A percentile compares a stretch with the other conserved stretches of the same genome.
Conservation (phyloP, 2,113 vertebrate genomes). For the Ivindomyrus marchei region DNA sequence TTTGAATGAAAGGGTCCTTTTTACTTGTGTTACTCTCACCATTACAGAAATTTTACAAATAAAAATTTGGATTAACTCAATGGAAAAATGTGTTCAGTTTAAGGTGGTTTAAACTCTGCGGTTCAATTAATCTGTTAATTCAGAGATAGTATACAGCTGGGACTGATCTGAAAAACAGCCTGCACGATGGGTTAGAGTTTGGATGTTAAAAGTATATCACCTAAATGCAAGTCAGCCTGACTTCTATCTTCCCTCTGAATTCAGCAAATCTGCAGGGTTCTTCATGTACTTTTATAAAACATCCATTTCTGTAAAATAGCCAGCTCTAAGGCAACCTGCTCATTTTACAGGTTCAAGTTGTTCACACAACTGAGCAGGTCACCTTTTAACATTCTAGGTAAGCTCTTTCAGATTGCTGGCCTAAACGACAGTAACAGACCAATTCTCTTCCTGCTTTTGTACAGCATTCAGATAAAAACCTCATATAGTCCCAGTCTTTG, state of each 20-base stretch:
- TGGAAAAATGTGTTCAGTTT: background rate
- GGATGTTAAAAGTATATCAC: background rate
- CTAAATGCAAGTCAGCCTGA: background rate
- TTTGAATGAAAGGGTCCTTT: background rate
- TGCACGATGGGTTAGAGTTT: background rate
- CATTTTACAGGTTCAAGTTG: background rate
- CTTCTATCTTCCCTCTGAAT: background rate
- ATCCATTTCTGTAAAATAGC: background rate
- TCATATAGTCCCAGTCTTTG: background rate
- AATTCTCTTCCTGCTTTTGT: background rate
- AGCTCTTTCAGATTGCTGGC: background rate
- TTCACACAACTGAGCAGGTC: background rate
- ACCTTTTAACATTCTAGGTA: background rate
- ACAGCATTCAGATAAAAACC: background rate
- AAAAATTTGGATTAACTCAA: background rate
- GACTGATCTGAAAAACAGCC: background rate
- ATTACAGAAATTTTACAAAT: background rate
- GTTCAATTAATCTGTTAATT: background rate
- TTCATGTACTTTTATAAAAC: background rate
- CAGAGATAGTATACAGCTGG: background rate
- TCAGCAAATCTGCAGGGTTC: background rate
- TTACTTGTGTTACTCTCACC: background rate
- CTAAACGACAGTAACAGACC: background rate
- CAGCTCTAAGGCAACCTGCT: background rate
- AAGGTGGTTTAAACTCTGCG: background rate